phyloP scores from a whole-genome alignment of 2,888 invertebrate genomes.

The Eupithecia inturbata region DNA sequence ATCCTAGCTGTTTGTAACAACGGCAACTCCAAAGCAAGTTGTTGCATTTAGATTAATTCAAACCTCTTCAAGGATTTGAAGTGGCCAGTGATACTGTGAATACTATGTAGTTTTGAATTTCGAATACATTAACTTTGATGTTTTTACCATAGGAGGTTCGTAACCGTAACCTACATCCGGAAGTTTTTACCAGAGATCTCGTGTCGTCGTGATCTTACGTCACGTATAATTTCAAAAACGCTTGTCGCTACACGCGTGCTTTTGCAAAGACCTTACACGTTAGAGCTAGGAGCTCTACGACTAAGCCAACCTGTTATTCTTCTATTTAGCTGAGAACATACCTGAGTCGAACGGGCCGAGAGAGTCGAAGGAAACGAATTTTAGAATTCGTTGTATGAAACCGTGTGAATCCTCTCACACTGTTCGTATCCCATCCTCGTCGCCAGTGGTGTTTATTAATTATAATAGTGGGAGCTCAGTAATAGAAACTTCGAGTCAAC shows the following conservation, averaged over 20 bases:
- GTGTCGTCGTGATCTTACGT: background rate
- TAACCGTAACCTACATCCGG: background rate
- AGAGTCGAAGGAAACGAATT: background rate
- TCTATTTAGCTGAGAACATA: background rate
- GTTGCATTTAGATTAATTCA: background rate
- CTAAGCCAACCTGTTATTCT: background rate
- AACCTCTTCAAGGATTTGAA: background rate
- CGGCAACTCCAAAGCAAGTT: background rate
- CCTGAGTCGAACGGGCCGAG: background rate
- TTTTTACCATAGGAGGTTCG: background rate
- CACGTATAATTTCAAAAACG: background rate
- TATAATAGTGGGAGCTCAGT: too few relatives aligned
- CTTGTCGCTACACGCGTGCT: background rate
- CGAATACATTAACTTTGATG: background rate
- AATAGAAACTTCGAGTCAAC: too few relatives aligned
- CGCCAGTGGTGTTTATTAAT: too few relatives aligned
- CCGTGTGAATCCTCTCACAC: background rate
- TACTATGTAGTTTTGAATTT: slow-evolving; percentile 7
- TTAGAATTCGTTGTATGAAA: background rate
- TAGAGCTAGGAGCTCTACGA: background rate
- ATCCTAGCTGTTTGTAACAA: background rate
- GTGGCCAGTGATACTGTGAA: background rate
- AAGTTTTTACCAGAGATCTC: background rate
- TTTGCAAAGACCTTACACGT: background rate
- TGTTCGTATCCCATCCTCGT: too few relatives aligned